Percentiles rank a stretch among this genome's conserved stretches.
Evolutionary conservation across 2,888 invertebrate species (phyloP).

Genomic region (Exephanes ischioxanthus): DNA sequence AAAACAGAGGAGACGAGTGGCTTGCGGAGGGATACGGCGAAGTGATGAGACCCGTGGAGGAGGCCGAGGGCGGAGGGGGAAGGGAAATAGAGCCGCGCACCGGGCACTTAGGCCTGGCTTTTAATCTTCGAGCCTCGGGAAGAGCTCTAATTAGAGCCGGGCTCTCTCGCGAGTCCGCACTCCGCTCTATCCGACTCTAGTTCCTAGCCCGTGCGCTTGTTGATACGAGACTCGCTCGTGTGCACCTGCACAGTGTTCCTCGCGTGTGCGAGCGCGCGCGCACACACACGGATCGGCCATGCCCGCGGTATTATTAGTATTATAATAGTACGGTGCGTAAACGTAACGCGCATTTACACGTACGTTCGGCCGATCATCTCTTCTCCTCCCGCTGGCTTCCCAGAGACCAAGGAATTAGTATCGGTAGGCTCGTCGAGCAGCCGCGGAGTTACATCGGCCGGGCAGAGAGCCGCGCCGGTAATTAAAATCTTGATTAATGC

Average conservation of each 20-base stretch:
- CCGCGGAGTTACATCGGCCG: constrained; percentile 52
- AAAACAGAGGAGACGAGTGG: constrained; percentile 56
- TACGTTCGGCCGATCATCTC: constrained; percentile 18
- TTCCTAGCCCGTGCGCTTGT: constrained; percentile 53
- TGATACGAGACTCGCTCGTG: not conserved
- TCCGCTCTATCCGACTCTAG: constrained; percentile 22
- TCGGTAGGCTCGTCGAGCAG: constrained; percentile 3
- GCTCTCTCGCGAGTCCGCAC: constrained; percentile 55
- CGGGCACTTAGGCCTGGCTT: constrained; percentile 78
- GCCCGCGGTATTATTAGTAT: constrained; percentile 40
- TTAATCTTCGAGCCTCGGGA: constrained; percentile 80
- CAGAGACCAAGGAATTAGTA: constrained; percentile 22
- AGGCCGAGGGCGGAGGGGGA: constrained; percentile 21
- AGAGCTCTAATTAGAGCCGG: constrained; percentile 83
- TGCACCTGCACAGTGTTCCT: not conserved
- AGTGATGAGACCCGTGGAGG: constrained; percentile 10
- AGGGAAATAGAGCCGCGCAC: constrained; percentile 61
- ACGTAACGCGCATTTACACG: constrained; percentile 28
- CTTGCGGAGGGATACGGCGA: constrained; percentile 50
- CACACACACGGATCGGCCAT: not conserved
- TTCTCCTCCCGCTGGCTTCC: not conserved
- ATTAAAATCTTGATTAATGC: constrained; percentile 85
- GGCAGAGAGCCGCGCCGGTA: constrained; percentile 78
- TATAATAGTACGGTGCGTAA: not conserved
- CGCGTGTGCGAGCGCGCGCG: not conserved